Evolutionary conservation across 2,113 vertebrate species (phyloP).

Genomic region (Desmodus rotundus): DNA sequence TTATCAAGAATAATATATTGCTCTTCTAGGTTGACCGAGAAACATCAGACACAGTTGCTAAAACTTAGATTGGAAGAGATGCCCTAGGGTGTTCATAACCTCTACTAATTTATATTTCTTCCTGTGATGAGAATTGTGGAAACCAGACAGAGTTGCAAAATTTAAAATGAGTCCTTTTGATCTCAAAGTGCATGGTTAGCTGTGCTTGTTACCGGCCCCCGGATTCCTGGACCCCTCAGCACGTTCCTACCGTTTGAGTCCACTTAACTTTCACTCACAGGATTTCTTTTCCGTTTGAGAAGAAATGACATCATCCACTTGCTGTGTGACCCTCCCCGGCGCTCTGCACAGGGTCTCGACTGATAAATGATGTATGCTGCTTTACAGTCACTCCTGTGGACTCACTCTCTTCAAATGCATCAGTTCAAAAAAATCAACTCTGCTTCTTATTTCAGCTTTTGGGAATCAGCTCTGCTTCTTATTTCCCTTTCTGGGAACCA

Average conservation of each 20-base stretch:
- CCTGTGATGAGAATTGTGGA: neutral
- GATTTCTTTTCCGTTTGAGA: neutral
- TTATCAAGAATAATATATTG: neutral
- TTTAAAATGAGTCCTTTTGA: neutral
- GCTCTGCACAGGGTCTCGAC: neutral
- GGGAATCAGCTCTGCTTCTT: neutral
- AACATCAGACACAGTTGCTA: neutral
- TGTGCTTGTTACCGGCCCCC: neutral
- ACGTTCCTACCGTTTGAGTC: fast-evolving
- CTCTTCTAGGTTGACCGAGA: neutral
- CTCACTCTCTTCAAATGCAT: neutral
- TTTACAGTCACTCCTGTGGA: neutral
- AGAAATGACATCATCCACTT: neutral
- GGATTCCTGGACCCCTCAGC: fast-evolving
- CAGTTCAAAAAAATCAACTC: neutral
- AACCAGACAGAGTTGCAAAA: neutral
- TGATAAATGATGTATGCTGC: fast-evolving
- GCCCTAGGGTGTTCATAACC: no score
- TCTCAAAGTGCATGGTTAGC: no score
- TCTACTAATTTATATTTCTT: neutral
- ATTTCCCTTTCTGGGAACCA: neutral
- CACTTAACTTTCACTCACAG: neutral
- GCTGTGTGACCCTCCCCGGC: fast-evolving
- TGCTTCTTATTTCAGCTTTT: neutral
- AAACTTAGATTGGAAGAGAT: neutral